Evolutionary conservation across 2,888 invertebrate species (phyloP).

Genomic region (Mythimna loreyi): DNA sequence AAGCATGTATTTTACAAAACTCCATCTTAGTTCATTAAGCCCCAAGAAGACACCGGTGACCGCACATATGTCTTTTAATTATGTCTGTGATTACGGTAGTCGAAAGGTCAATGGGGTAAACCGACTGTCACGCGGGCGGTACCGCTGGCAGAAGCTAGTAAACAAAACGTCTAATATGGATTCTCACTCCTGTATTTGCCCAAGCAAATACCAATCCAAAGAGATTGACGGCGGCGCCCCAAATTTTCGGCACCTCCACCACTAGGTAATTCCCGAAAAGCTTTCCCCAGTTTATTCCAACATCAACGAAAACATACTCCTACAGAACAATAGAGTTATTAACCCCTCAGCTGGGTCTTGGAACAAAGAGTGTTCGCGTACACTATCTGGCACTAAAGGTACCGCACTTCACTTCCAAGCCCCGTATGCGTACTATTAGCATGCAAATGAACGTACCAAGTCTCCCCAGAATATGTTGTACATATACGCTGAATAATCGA

Average conservation of each 20-base stretch:
- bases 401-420: slow-evolving; percentile 55
- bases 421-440: slow-evolving; percentile 74
- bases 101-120: too few relatives aligned
- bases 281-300: slow-evolving; percentile 40
- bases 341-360: slow-evolving; percentile 61
- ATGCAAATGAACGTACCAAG: slow-evolving; percentile 85
- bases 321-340: slow-evolving; percentile 64
- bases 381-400: slow-evolving; percentile 64
- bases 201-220: too few relatives aligned
- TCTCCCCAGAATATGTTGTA: slow-evolving; percentile 72
- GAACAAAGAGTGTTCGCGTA: slow-evolving; percentile 62
- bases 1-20: too few relatives aligned
- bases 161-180: too few relatives aligned
- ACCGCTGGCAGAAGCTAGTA: too few relatives aligned
- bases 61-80: too few relatives aligned
- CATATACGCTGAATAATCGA: slow-evolving; percentile 71
- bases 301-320: slow-evolving; percentile 57
- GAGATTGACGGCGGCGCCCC: neutral
- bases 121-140: too few relatives aligned
- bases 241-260: slow-evolving; percentile 8
- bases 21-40: too few relatives aligned
- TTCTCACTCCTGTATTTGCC: neutral
- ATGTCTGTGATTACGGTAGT: too few relatives aligned
- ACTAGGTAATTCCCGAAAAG: slow-evolving; percentile 36
- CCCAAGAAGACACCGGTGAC: too few relatives aligned